A percentile compares a stretch with the other conserved stretches of the same genome.
These are phyloP conservation scores for Trididemnum nubilum DNA, from an alignment of 23 tunicate species.

Conservation along the genomic window DNA sequence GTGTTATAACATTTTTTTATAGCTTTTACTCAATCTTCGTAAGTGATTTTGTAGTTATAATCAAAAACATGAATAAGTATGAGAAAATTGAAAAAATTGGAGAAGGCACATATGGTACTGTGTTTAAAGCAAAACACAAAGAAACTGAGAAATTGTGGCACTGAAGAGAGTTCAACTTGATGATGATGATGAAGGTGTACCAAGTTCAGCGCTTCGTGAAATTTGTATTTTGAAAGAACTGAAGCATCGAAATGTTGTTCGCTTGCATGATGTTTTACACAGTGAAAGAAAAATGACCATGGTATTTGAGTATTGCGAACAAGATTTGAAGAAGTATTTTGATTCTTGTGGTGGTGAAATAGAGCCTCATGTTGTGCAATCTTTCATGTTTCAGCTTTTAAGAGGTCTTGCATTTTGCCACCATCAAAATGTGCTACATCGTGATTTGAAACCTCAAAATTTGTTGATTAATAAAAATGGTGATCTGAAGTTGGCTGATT, in stretches of 20 bases:
- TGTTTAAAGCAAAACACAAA: slow-evolving; percentile 79
- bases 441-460: slow-evolving; percentile 98
- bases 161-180: slow-evolving; percentile 92
- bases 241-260: slow-evolving; percentile 91
- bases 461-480: slow-evolving; percentile 89
- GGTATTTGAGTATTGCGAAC: slow-evolving; percentile 97
- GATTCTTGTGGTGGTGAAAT: slow-evolving; percentile 88
- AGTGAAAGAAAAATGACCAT: slow-evolving; percentile 94
- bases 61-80: slow-evolving; percentile 90
- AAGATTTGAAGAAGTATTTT: slow-evolving; percentile 92
- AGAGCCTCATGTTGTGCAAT: slow-evolving; percentile 49
- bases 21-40: no score
- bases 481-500: slow-evolving; percentile 94
- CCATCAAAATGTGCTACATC: slow-evolving; percentile 82
- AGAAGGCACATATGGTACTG: slow-evolving; percentile 89
- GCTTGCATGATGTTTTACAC: slow-evolving; percentile 89
- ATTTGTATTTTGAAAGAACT: slow-evolving; percentile 93
- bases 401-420: slow-evolving; percentile 95
- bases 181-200: slow-evolving; percentile 99
- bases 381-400: slow-evolving; percentile 86
- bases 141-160: slow-evolving; percentile 88
- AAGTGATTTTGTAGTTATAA: no score
- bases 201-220: slow-evolving; percentile 96
- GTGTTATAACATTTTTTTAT: no score
- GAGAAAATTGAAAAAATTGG: slow-evolving; percentile 97